A percentile compares a stretch with the other conserved stretches of the same genome.
Evolutionary conservation across 2,888 invertebrate genomes (phyloP).

Genomic region (Drosophila colorata): DNA sequence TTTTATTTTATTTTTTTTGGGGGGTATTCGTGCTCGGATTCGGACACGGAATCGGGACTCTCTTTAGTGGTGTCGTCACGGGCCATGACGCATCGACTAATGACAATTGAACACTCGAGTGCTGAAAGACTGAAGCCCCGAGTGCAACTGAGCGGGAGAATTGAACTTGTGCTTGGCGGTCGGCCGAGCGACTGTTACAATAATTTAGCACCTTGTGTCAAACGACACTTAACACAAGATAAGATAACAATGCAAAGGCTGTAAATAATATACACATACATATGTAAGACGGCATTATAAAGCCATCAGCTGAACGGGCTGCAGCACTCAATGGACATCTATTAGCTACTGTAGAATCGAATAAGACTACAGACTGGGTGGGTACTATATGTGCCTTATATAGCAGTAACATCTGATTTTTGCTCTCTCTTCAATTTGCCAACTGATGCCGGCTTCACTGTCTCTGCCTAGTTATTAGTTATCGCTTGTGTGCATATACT

Average conservation of each 20-base stretch:
- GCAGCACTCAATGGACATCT: slow-evolving; percentile 4
- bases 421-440: neutral
- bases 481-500: neutral
- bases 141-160: slow-evolving; percentile 19
- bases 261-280: neutral
- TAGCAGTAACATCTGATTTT: slow-evolving; percentile 5
- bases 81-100: slow-evolving; percentile 66
- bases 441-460: neutral
- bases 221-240: slow-evolving; percentile 41
- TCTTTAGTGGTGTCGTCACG: slow-evolving; percentile 61
- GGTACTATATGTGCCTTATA: neutral
- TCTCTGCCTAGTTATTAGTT: slow-evolving; percentile 20
- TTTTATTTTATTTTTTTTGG: neutral
- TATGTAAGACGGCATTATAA: neutral
- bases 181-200: slow-evolving; percentile 30
- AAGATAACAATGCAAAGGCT: slow-evolving; percentile 28
- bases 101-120: slow-evolving; percentile 36
- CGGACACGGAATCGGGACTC: slow-evolving; percentile 18
- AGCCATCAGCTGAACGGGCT: slow-evolving; percentile 6
- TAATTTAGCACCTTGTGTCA: slow-evolving; percentile 42
- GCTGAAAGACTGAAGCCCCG: slow-evolving; percentile 10
- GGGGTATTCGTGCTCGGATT: slow-evolving; percentile 17
- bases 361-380: too few relatives aligned
- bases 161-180: slow-evolving; percentile 11
- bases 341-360: neutral